These are phyloP conservation scores for Balearica regulorum DNA, from an alignment of 2,797 vertebrate genomes.

Conservation along the genomic window DNA sequence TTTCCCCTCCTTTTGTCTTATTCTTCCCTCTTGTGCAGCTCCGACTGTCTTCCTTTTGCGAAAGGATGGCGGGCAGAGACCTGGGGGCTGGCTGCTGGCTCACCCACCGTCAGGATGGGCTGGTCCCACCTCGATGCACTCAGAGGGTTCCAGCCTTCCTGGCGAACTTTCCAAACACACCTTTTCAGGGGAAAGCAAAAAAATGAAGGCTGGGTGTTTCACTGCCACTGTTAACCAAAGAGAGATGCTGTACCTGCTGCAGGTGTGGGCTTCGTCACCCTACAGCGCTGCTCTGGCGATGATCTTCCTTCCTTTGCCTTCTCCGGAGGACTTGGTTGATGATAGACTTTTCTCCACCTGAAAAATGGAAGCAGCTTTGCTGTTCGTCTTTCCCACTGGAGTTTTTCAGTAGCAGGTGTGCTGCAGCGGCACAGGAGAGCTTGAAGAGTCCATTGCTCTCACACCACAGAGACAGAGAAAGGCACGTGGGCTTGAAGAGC, in stretches of 20 bases:
- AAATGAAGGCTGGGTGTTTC: background rate
- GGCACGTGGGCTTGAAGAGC: background rate
- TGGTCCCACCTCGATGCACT: fast-evolving
- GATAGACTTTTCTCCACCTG: background rate
- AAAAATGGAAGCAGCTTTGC: background rate
- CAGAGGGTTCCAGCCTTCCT: background rate
- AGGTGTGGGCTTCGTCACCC: background rate
- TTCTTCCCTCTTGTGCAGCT: fast-evolving
- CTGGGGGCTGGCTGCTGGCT: background rate
- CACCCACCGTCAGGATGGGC: fast-evolving
- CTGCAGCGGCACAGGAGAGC: background rate
- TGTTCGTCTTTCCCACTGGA: background rate
- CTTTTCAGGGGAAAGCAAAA: background rate
- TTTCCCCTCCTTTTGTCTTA: background rate
- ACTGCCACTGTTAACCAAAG: background rate
- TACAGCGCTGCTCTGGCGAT: fast-evolving
- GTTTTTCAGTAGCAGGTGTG: background rate
- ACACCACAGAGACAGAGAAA: background rate
- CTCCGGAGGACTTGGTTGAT: background rate
- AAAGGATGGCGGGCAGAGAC: fast-evolving
- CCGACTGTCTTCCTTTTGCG: background rate
- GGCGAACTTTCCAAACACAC: background rate
- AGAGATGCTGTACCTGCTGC: background rate
- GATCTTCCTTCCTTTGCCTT: background rate
- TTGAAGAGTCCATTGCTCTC: background rate